phyloP scores from a whole-genome alignment of 2,797 vertebrate species.

The Rousettus madagascariensis region DNA sequence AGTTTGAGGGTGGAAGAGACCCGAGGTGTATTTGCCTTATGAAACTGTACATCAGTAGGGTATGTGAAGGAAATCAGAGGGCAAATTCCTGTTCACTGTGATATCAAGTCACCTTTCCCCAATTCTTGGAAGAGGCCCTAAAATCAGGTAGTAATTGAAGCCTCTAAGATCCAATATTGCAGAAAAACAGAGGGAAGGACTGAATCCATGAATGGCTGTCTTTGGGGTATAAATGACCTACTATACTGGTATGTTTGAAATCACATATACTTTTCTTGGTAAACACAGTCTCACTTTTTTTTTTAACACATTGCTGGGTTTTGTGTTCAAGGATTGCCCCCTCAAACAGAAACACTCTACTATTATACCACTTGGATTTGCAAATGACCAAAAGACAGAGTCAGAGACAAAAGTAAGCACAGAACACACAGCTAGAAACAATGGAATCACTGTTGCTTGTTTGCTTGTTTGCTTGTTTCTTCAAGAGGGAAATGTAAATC shows the following conservation, averaged over 20 bases:
- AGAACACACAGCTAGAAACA: neutral
- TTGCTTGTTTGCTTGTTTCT: neutral
- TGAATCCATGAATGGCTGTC: neutral
- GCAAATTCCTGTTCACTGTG: neutral
- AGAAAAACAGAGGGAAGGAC: neutral
- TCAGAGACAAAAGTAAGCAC: neutral
- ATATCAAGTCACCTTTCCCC: neutral
- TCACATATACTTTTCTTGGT: neutral
- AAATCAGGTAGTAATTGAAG: neutral
- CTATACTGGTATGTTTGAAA: neutral
- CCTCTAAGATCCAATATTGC: neutral
- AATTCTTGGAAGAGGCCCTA: neutral
- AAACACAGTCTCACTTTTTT: neutral
- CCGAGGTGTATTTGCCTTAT: neutral
- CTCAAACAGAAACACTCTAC: neutral
- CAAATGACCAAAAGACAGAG: neutral
- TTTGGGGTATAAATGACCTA: neutral
- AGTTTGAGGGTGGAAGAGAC: neutral
- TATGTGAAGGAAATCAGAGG: neutral
- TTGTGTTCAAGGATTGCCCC: neutral
- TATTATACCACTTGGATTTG: neutral
- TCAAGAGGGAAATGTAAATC: neutral
- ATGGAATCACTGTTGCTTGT: neutral
- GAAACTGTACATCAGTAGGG: neutral
- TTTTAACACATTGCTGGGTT: neutral